phyloP scores from a whole-genome alignment of 2,888 invertebrate genomes.

The Zhengitettix transpicula region DNA sequence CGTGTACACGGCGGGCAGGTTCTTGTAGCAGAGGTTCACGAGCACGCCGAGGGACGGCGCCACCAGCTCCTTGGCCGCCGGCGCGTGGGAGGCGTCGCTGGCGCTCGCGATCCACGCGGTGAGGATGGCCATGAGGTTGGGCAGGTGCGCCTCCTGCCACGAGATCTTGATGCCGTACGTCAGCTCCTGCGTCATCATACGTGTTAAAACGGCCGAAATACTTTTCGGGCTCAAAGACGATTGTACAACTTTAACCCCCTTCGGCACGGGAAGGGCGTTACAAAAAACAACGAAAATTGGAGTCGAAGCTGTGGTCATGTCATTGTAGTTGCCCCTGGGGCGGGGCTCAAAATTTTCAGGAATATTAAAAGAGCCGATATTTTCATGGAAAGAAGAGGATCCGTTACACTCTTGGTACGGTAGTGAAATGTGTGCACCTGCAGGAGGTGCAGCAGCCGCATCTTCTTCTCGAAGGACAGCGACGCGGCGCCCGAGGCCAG shows the following conservation, averaged over 20 bases:
- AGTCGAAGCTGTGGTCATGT: neutral
- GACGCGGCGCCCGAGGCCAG: slow-evolving; percentile 40
- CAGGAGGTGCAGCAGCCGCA: slow-evolving; percentile 42
- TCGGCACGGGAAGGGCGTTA: too few species aligned
- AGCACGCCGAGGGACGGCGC: slow-evolving; percentile 46
- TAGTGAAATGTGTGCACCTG: too few species aligned
- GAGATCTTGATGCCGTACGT: slow-evolving; percentile 63
- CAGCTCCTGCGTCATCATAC: slow-evolving; percentile 51
- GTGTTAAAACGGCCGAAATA: too few species aligned
- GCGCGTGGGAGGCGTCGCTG: slow-evolving; percentile 10
- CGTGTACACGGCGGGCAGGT: slow-evolving; percentile 54
- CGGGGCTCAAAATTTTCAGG: too few species aligned
- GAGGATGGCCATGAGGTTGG: slow-evolving; percentile 45
- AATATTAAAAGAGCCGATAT: too few species aligned
- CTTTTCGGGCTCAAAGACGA: too few species aligned
- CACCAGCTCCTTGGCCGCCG: slow-evolving; percentile 24
- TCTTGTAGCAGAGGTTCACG: slow-evolving; percentile 64
- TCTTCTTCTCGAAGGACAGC: slow-evolving; percentile 45
- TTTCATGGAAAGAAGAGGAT: slow-evolving; percentile 35
- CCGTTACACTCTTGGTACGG: slow-evolving; percentile 33
- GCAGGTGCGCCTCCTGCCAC: slow-evolving; percentile 64
- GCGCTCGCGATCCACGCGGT: slow-evolving; percentile 46
- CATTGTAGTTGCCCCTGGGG: too few species aligned
- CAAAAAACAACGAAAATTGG: slow-evolving; percentile 13
- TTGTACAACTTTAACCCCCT: too few species aligned